Base-by-base conservation (phyloP, 2,888 invertebrate genomes). In the Neelides folsomi region DNA sequence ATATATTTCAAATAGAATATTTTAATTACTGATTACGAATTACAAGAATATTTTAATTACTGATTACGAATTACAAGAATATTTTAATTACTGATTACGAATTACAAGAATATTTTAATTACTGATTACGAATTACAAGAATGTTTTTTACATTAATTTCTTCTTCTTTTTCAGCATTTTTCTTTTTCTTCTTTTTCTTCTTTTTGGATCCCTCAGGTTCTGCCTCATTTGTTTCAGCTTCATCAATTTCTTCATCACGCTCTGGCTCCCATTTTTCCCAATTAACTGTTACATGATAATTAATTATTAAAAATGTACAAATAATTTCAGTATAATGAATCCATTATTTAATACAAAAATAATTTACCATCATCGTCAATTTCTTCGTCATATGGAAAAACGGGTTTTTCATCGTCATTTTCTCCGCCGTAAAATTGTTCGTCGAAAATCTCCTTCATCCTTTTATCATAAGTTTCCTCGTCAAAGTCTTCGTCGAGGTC, bases 401-500 rank as follows among this genome's bases (percentile, higher is more conserved):
- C 80, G 0, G 94, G 95, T 68, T 94, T 94, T 57, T 80, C 75
- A 16, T 77, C 77, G 0, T 75, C 78, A 56, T 77, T 81, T 8
- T 77, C 79, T 1, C 78, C 79, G 7, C 80, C 75, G 71, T 95
- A 94, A 73, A 83, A 94, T 49, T 89, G 79, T 43, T 89, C 84
- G 71, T 84, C 80, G 71, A 94, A 95, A 43, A 92, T 71, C 66
- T 82, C 77, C 63, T 79, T 75, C 94, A 95, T 95, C 66, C 82
- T 78, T 56, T 75, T 75, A 70, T 95, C 94, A 70, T 95, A 83
- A 55, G 81, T 81, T 8, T 77, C 81, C 0, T 94, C 92, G 73
- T 95, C 88, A 71, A 94, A 92, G 66, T 92, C 90, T 2, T 79
- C 83, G 48, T 94, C 88, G 13, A 95, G 73, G 67, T 94, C 92